Evolutionary conservation across 92 coral and sea anemone species (phyloP).

Genomic region (Meandrina meandrites): DNA sequence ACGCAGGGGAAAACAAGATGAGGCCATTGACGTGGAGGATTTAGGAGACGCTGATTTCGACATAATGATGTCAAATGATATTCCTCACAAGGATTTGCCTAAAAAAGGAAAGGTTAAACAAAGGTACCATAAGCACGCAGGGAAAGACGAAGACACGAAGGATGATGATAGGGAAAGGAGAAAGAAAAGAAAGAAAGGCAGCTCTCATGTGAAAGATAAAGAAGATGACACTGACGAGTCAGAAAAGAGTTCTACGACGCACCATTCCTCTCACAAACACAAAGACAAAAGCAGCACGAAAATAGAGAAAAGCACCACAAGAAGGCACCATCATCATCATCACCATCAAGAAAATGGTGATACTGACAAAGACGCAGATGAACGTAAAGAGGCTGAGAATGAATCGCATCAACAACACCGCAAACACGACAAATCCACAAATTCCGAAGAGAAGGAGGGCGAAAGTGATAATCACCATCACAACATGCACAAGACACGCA

Average conservation of each 20-base stretch:
- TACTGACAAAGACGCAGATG: not conserved
- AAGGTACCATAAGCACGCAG: not conserved
- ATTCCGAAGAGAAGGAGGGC: constrained; percentile 13
- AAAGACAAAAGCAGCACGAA: not conserved
- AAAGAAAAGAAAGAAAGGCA: constrained; percentile 13
- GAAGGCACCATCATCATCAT: constrained; percentile 12
- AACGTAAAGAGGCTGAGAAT: not conserved
- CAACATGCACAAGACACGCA: constrained; percentile 18
- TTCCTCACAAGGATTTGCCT: constrained; percentile 68
- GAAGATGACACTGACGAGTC: constrained; percentile 39
- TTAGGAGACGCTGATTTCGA: constrained; percentile 92
- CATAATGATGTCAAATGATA: constrained; percentile 85
- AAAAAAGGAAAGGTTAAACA: constrained; percentile 13
- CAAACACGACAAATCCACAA: constrained; percentile 11
- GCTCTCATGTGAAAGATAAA: constrained; percentile 37
- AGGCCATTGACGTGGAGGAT: constrained; percentile 66
- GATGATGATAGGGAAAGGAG: constrained; percentile 11
- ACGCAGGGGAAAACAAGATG: constrained; percentile 24
- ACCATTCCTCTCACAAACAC: constrained; percentile 5
- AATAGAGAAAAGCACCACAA: not conserved
- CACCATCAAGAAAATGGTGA: constrained; percentile 8
- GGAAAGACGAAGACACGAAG: constrained; percentile 4
- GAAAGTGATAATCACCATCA: constrained; percentile 2
- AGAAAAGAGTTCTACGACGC: not conserved
- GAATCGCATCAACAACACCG: not conserved